Percentiles rank a stretch among this genome's conserved stretches.
Evolutionary conservation across 2,797 vertebrate species (phyloP).

Genomic region (Semaprochilodus insignis): DNA sequence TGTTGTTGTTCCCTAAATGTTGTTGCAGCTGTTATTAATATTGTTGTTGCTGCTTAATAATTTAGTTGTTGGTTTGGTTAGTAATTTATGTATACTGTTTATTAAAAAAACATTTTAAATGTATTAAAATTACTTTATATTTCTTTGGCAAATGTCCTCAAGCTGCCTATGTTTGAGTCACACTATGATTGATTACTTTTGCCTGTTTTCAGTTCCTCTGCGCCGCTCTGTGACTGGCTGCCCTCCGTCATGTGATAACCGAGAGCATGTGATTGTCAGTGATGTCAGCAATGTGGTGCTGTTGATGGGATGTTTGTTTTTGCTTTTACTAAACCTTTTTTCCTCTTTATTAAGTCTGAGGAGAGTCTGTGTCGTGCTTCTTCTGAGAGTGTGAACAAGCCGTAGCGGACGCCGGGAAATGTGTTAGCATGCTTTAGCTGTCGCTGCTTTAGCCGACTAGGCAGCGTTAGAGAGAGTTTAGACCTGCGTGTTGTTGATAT

Average conservation of each 20-base stretch:
- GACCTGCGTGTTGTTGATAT: not conserved
- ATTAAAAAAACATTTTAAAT: too few relatives aligned
- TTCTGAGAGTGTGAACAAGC: not conserved
- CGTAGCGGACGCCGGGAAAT: not conserved
- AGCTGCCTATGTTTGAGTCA: not conserved
- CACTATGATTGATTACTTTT: not conserved
- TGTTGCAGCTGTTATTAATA: too few relatives aligned
- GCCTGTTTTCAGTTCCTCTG: not conserved
- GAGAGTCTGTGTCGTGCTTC: not conserved
- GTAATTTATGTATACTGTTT: too few relatives aligned
- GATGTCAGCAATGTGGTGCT: not conserved
- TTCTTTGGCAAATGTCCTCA: too few relatives aligned
- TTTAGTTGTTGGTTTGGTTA: too few relatives aligned
- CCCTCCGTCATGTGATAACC: not conserved
- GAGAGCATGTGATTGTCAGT: constrained; percentile 28
- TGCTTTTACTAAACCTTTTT: not conserved
- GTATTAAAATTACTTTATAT: too few relatives aligned
- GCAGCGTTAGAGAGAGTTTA: not conserved
- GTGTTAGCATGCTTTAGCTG: not conserved
- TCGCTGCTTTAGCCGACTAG: not conserved
- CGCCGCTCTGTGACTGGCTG: not conserved
- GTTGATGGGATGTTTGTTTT: not conserved
- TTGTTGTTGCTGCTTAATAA: too few relatives aligned
- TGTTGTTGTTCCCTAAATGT: too few relatives aligned
- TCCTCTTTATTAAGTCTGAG: not conserved